A percentile compares a stretch with the other conserved stretches of the same genome.
phyloP scores from a whole-genome alignment of 2,797 vertebrate genomes.

The Ptychobarbus kaznakovi region DNA sequence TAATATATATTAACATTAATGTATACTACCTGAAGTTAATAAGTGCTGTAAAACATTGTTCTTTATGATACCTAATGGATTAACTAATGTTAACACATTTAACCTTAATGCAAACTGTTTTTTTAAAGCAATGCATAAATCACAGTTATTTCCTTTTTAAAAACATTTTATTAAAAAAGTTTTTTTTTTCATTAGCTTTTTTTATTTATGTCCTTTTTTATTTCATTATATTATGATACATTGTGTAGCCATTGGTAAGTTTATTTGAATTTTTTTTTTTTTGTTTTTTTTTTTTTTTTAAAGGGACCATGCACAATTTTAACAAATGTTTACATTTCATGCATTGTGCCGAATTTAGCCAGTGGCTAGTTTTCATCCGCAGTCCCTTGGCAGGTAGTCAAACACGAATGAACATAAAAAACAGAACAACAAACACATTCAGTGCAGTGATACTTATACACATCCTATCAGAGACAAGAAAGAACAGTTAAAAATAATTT shows the following conservation, averaged over 20 bases:
- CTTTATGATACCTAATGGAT: background rate
- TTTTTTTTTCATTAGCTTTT: background rate
- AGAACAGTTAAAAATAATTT: too few relatives aligned
- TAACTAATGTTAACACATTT: background rate
- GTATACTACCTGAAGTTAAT: background rate
- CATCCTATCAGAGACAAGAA: too few relatives aligned
- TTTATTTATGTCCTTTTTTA: background rate
- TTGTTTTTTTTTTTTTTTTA: background rate
- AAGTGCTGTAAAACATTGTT: background rate
- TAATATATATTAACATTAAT: background rate
- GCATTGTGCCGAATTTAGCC: too few relatives aligned
- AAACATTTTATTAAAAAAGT: background rate
- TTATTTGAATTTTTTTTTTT: background rate
- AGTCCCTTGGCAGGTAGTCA: too few relatives aligned
- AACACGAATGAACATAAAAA: too few relatives aligned
- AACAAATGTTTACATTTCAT: too few relatives aligned
- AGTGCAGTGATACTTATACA: too few relatives aligned
- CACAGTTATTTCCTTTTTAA: background rate
- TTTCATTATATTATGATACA: background rate
- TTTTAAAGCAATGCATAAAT: background rate
- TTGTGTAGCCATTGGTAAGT: background rate
- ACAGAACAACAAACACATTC: too few relatives aligned
- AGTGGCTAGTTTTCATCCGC: too few relatives aligned
- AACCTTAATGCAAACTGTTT: background rate
- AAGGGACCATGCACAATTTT: too few relatives aligned